Evolutionary conservation across 2,113 vertebrate species (phyloP).

Genomic region (Phalacrocorax carbo): DNA sequence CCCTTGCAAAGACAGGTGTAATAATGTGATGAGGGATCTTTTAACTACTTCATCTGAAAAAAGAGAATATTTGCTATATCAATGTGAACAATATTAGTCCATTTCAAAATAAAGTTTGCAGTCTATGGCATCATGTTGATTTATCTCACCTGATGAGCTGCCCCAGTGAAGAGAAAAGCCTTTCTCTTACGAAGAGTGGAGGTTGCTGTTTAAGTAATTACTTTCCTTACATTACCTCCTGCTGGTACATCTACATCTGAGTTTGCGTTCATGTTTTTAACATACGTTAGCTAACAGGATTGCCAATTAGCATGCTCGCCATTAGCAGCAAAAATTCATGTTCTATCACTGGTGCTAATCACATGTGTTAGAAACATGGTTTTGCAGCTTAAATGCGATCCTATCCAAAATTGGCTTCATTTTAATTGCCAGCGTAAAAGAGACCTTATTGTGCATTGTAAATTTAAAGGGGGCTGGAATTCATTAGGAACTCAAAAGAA

Average conservation of each 20-base stretch:
- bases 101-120: neutral
- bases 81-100: neutral
- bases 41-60: neutral
- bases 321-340: neutral
- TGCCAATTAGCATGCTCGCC: neutral
- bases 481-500: neutral
- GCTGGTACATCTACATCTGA: neutral
- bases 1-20: constrained; percentile 30
- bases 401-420: neutral
- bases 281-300: neutral
- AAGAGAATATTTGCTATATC: neutral
- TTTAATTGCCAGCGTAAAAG: neutral
- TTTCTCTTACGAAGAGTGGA: neutral
- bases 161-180: neutral
- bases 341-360: neutral
- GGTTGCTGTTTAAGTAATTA: neutral
- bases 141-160: neutral
- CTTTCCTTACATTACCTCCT: neutral
- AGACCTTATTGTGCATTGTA: neutral
- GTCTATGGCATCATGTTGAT: neutral
- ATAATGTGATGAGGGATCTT: neutral
- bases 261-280: neutral
- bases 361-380: neutral
- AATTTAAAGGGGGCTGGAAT: neutral
- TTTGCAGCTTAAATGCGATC: neutral